Percentiles rank a stretch among this genome's conserved stretches.
phyloP scores from a whole-genome alignment of 2,113 vertebrate species.

The Scolopax mira region DNA sequence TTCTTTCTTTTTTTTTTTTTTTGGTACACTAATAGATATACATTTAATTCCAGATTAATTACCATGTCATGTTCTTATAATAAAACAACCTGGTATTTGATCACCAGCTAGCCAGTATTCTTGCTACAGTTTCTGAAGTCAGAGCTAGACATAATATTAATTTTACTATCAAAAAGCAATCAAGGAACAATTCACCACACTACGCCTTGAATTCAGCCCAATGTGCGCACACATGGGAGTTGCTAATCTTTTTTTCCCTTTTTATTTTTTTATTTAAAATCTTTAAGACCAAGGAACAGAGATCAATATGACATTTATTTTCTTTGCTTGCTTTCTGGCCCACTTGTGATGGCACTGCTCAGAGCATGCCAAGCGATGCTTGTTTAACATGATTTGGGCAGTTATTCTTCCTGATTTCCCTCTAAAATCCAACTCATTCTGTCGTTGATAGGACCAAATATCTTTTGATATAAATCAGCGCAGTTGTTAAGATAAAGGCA shows the following conservation, averaged over 20 bases:
- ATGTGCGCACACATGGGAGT: neutral
- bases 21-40: neutral
- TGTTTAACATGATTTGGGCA: neutral
- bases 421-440: neutral
- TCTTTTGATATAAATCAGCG: neutral
- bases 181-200: neutral
- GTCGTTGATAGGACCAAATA: neutral
- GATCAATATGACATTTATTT: neutral
- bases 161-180: neutral
- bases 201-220: neutral
- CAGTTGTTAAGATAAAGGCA: neutral
- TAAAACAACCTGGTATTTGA: neutral
- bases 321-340: neutral
- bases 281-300: neutral
- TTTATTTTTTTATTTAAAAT: neutral
- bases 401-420: neutral
- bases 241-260: accelerated
- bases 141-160: neutral
- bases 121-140: neutral
- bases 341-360: neutral
- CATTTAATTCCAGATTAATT: neutral
- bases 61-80: neutral
- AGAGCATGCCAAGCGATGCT: neutral
- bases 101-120: neutral
- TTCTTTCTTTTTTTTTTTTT: neutral